Percentiles rank a stretch among this genome's conserved stretches.
Conservation (phyloP, 2,113 vertebrate species). For the Gadus macrocephalus region DNA sequence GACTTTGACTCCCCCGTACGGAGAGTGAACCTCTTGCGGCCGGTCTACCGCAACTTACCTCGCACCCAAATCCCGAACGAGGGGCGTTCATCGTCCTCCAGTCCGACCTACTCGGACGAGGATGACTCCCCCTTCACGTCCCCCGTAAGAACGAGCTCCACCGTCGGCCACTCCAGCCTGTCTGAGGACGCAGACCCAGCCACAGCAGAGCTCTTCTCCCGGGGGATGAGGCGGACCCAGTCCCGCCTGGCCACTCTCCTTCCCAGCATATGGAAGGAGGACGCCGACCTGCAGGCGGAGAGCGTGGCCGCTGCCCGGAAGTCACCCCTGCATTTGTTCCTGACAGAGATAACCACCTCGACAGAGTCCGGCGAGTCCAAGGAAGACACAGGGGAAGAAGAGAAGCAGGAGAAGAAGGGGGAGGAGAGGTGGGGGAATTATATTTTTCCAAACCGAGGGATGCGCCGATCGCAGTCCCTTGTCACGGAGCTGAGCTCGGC, state of each 20-base stretch:
- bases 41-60: constrained; percentile 66
- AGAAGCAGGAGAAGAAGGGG: constrained; percentile 47
- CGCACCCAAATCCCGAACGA: constrained; percentile 59
- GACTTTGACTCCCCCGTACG: constrained; percentile 64
- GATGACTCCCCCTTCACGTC: constrained; percentile 74
- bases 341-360: constrained; percentile 72
- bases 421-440: constrained; percentile 55
- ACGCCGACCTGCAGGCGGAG: constrained; percentile 69
- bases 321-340: constrained; percentile 76
- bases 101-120: constrained; percentile 72
- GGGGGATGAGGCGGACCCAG: constrained; percentile 77
- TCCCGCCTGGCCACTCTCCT: constrained; percentile 76
- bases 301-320: constrained; percentile 59
- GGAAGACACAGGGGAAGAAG: constrained; percentile 49
- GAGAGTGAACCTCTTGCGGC: constrained; percentile 61
- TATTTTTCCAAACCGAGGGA: constrained; percentile 61
- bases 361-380: constrained; percentile 59
- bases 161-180: constrained; percentile 63
- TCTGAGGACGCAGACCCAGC: constrained; percentile 67
- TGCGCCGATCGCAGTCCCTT: constrained; percentile 69
- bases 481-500: constrained; percentile 68
- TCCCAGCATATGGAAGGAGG: constrained; percentile 74
- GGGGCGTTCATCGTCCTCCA: constrained; percentile 71
- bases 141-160: constrained; percentile 55
- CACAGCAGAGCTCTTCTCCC: constrained; percentile 59